Base-by-base conservation (phyloP, 2,113 vertebrate genomes). In the Nibea coibor region DNA sequence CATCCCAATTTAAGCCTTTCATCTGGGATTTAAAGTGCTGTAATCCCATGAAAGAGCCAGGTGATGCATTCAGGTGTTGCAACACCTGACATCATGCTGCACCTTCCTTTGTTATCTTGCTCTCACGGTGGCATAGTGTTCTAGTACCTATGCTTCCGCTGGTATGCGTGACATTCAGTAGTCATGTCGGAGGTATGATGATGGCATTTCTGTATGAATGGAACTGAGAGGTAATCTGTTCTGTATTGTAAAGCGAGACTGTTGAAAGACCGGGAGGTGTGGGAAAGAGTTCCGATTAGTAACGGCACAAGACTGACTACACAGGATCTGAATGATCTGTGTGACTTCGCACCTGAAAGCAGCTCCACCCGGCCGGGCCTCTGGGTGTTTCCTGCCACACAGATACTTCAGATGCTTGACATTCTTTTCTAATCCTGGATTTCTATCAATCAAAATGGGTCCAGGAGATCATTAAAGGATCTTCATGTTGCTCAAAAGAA, bases 21-120 rank as follows among this genome's bases (percentile, higher is more conserved):
- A 39, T 2, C 35, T 35, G 57, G 24, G 14, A 26, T 8, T 61
- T 61, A 31, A 39, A 56, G 8, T 19, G 51, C 10, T 24, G 22
- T 16, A 15, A 7, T 16, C 4, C 19, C 5, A 5, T 4, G 5
- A 48, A 28, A 15, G 28, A 24, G 3, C 20, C 39, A 50, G 82
- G 48, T 48, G 68, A 59, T 11, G 16, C 19, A 62, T 62, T 80
- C 66, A 85, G 80, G 68, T 75, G 67, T 12, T 42, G 53, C 79
- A 31, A 3, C 2, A 15, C 47, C 5, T 59, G 54, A 58, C 56
- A 51, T 72, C 35, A 50, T 1, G 58, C 79, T 58, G 19, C 80
- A 19, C 64, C 82, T 77, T 66, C 70, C 8, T 65, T 54, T 68
- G 57, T 73, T 2, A 2, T 20, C 4, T 43, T 42, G 2, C 17